Evolutionary conservation across 2,888 invertebrate genomes (phyloP), one percentile per base, ranked within the genome.

Genomic region (Adineta ricciae): DNA sequence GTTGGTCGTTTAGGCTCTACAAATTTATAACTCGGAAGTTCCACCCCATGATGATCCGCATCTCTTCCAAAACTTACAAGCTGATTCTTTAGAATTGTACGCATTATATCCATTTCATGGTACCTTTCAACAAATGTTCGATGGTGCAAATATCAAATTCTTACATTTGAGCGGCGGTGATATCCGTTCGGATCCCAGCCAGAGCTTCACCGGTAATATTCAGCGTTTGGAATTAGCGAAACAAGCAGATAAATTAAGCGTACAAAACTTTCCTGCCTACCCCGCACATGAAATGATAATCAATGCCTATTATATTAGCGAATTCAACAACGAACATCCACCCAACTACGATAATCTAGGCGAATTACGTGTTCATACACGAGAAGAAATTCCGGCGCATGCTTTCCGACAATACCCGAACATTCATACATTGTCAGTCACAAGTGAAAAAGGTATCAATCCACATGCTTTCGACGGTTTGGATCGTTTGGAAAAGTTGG

Each of bases 41-140:
- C 9, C 16, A 72, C 72, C 4, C 27, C 16, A 36, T 19, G 72
- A 72, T 36, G 32, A 72, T 72, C 2, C 24, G 16, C 14, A 72
- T 72, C 19, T 72, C 27, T 72, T 72, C 21, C 72, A 36, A 32
- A 72, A 72, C 36, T 72, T 72, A 36, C 16, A 72, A 32, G 72
- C 19, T 4, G 72, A 72, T 36, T 36, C 72, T 32, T 72, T 72
- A 72, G 72, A 72, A 72, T 16, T 72, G 7, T 72, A 72, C 19
- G 36, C 32, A 32, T 72, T 72, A 72, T 72, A 72, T 72, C 72
- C 72, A 72, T 72, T 72, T 72, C 72, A 19, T 72, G 72, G 72
- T 36, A 72, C 72, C 27, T 72, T 72, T 72, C 72, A 72, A 72
- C 16, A 72, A 72, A 32, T 72, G 32, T 72, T 72, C 24, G 36